Evolutionary conservation across 2,797 vertebrate species (phyloP), one percentile per base, ranked within the genome.

Genomic region (Paramormyrops hopkinsi): DNA sequence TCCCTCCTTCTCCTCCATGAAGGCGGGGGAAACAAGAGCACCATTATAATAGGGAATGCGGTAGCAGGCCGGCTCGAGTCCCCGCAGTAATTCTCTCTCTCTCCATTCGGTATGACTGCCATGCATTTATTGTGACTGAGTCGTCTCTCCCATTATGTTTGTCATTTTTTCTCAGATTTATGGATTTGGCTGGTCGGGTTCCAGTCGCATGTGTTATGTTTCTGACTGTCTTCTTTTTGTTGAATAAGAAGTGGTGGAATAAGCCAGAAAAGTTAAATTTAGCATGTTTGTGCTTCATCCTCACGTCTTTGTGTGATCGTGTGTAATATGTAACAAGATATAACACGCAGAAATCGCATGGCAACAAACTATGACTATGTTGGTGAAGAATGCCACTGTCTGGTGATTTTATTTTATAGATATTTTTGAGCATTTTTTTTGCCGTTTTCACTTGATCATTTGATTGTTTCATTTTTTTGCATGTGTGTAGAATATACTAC

Each of bases 21-120:
- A 96, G 95, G 94, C 98, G 97, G 96, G 93, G 96, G 96, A 94
- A 97, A 97, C 96, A 97, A 97, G 96, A 98, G 99, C 97, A 97
- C 97, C 97, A 97, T 99, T 96, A 98, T 99, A 96, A 97, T 99
- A 94, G 98, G 99, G 95, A 98, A 99, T 92, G 98, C 98, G 37
- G 95, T 98, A 92, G 98, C 97, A 98, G 98, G 97, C 95, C 91
- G 95, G 94, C 44, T 93, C 91, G 92, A 92, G 91, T 88, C 88
- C 88, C 95, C 95, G 93, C 95, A 89, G 93, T 92, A 50, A 33
- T 29, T 82, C 53, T 11, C 87, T 69, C 33, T 92, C 41, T 92
- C 88, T 5, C 37, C 91, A 48, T 89, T 91, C 5, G n/a, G 79
- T 46, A 83, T 82, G 44, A 82, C 37, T 46, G 8, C n/a, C 9